These are phyloP conservation scores for Amyelois transitella DNA, from an alignment of 1,140 invertebrate genomes.

Conservation along the genomic window DNA sequence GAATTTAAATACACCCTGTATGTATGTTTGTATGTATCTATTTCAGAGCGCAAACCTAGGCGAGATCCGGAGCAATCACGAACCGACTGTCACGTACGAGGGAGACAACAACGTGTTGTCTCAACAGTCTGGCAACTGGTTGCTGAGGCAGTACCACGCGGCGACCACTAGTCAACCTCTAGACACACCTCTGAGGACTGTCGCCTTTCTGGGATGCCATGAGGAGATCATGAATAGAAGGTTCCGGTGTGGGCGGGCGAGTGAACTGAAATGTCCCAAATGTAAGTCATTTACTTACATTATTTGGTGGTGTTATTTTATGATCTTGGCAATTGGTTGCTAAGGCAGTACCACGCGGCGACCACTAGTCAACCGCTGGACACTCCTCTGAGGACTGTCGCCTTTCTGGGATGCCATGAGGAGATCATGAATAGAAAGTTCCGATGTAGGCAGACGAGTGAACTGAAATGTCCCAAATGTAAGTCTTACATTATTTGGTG, in stretches of 20 bases:
- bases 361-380: constrained; percentile 57
- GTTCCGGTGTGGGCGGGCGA: constrained; percentile 64
- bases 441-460: constrained; percentile 45
- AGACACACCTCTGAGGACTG: constrained; percentile 78
- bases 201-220: constrained; percentile 76
- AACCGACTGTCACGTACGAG: constrained; percentile 95
- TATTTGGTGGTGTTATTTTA: constrained; percentile 87
- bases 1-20: too few species aligned
- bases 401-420: constrained; percentile 75
- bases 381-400: constrained; percentile 79
- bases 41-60: constrained; percentile 77
- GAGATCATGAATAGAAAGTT: constrained; percentile 53
- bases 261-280: constrained; percentile 71
- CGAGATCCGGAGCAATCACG: constrained; percentile 90
- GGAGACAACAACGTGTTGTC: constrained; percentile 97
- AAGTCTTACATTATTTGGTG: constrained; percentile 61
- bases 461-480: constrained; percentile 77
- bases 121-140: constrained; percentile 95
- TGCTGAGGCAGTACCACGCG: constrained; percentile 80
- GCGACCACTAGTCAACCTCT: constrained; percentile 60
- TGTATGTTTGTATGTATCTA: neutral
- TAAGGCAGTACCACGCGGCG: constrained; percentile 78
- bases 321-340: constrained; percentile 93
- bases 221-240: constrained; percentile 43
- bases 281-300: constrained; percentile 71